Conservation (phyloP, 2,113 vertebrate genomes). For the Meriones unguiculatus region DNA sequence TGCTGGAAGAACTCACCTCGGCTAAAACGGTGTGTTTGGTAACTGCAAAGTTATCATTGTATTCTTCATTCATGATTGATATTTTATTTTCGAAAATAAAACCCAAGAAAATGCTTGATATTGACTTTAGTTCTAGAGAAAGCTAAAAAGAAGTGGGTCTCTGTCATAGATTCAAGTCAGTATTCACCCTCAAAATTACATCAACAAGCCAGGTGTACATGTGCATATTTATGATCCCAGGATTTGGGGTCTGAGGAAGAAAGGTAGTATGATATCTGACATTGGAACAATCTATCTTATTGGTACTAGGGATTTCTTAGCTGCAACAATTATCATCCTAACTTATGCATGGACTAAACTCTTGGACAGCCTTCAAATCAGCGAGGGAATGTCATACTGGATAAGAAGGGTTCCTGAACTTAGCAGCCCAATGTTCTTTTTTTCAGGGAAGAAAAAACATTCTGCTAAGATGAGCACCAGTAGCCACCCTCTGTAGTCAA, state of each 20-base stretch:
- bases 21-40: neutral
- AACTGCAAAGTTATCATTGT: neutral
- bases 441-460: neutral
- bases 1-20: neutral
- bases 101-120: neutral
- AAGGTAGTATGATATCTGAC: neutral
- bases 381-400: neutral
- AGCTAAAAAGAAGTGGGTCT: neutral
- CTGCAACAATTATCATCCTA: neutral
- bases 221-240: neutral
- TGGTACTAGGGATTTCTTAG: neutral
- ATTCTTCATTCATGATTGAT: neutral
- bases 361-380: neutral
- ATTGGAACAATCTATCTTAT: neutral
- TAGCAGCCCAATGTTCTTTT: neutral
- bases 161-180: neutral
- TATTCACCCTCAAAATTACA: neutral
- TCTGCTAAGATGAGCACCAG: neutral
- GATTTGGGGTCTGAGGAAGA: neutral
- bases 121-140: conserved; percentile 11
- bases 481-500: neutral
- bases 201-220: neutral
- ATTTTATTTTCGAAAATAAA: neutral
- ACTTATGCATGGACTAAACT: neutral
- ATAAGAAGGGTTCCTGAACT: neutral